Evolutionary conservation across 2,113 vertebrate genomes (phyloP).

Genomic region (Brachirus orientalis): DNA sequence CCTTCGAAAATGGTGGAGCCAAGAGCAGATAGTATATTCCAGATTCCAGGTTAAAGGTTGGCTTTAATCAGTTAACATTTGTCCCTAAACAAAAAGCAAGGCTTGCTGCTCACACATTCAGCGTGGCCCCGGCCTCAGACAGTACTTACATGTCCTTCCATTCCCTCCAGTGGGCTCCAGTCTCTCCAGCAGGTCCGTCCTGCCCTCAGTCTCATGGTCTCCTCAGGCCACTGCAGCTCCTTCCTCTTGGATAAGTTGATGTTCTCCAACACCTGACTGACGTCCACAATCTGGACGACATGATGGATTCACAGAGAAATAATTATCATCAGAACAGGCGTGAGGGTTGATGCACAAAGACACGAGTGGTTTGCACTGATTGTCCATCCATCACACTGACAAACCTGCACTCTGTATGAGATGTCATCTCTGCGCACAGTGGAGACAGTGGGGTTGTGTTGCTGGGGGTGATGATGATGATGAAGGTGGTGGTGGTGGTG

Average conservation of each 20-base stretch:
- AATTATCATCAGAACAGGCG: not conserved
- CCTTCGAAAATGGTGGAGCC: too few relatives aligned
- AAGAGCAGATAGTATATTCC: too few relatives aligned
- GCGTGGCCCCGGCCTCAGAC: too few relatives aligned
- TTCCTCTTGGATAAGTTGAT: constrained; percentile 97
- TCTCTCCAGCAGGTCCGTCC: constrained; percentile 98
- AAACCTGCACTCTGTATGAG: constrained; percentile 96
- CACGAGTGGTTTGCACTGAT: too few relatives aligned
- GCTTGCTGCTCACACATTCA: too few relatives aligned
- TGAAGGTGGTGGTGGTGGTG: constrained; percentile 75
- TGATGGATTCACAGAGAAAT: not conserved
- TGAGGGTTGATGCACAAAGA: not conserved
- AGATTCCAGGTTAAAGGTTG: too few relatives aligned
- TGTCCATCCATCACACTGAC: too few relatives aligned
- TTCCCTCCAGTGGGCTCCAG: constrained; percentile 98
- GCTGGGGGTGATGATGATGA: constrained; percentile 83
- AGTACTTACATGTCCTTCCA: constrained; percentile 97
- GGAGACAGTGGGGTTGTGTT: constrained; percentile 79
- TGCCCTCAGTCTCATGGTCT: constrained; percentile 91
- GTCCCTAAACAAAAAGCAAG: not conserved
- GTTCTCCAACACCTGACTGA: constrained; percentile 92
- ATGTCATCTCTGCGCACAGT: constrained; percentile 92
- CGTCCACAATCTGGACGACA: constrained; percentile 88
- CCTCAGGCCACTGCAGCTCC: constrained; percentile 98
- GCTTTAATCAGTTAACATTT: too few relatives aligned